Evolutionary conservation across 2,888 invertebrate species (phyloP).

Genomic region (Dascillus cervinus): DNA sequence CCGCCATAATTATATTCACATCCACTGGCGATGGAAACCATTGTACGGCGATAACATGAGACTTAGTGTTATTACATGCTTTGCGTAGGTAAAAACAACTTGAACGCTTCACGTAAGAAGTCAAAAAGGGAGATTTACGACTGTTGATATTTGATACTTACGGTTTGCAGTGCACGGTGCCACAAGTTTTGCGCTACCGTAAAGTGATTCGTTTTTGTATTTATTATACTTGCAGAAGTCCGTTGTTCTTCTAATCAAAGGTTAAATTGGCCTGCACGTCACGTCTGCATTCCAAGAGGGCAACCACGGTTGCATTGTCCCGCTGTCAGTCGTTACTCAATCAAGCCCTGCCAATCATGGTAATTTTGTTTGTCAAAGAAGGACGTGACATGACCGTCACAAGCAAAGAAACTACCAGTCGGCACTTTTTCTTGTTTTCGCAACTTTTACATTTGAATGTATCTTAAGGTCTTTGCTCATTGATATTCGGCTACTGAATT

Average conservation of each 20-base stretch:
- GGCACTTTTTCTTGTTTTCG: conserved; percentile 14
- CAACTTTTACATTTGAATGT: conserved; percentile 18
- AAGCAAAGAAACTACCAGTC: too few species aligned
- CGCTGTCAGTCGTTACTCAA: conserved; percentile 40
- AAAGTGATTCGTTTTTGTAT: conserved; percentile 4
- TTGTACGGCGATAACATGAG: conserved; percentile 21
- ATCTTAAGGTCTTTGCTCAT: conserved; percentile 25
- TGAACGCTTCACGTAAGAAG: conserved; percentile 1
- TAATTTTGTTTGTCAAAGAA: conserved; percentile 28
- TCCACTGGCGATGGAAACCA: conserved; percentile 19
- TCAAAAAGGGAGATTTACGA: conserved; percentile 7
- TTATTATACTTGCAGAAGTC: too few species aligned
- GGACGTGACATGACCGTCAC: conserved; percentile 23
- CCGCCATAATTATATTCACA: conserved; percentile 24
- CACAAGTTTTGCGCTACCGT: conserved; percentile 10
- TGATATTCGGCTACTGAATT: conserved; percentile 28
- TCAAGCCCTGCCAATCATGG: conserved; percentile 32
- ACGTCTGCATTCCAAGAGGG: conserved; percentile 33
- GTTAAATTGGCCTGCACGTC: conserved; percentile 25
- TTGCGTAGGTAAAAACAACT: conserved; percentile 12
- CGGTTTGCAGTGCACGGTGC: conserved; percentile 3
- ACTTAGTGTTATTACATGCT: conserved; percentile 18
- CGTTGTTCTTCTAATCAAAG: conserved; percentile 17
- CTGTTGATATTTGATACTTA: conserved; percentile 8
- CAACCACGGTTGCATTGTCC: conserved; percentile 33